Evolutionary conservation across 2,888 invertebrate species (phyloP), one percentile per base, ranked within the genome.

Genomic region (Apeira syringaria): DNA sequence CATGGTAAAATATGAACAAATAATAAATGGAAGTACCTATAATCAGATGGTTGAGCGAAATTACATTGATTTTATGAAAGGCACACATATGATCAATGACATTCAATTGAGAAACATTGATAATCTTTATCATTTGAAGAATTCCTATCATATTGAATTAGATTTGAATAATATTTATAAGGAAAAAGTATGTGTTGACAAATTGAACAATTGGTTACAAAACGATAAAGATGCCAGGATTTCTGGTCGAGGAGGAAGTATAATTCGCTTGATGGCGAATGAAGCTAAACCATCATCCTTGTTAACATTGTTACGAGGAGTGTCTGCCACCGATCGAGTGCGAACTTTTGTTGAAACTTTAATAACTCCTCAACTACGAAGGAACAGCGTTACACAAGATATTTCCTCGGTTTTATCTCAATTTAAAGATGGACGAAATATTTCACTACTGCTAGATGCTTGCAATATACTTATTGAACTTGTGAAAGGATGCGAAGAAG

Each of bases 1-100:
- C 2, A 52, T 76, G 22, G 62, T 69, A 11, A 88, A 89, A 68
- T 86, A 78, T 64, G 90, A 90, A 56, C 81, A 84, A 61, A 69
- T 87, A 26, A 70, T 88, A 39, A 74, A 58, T 39, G 62, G 74
- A 34, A 55, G 52, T 33, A 53, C 50, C 10, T 61, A 50, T 43
- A 65, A 74, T 56, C 55, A 64, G 9, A 53, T 50, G 9, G 54
- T 80, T 30, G 87, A 89, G 70, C 74, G 77, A 56, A 89, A 85
- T 56, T 90, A 86, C 47, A 68, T 89, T 28, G 90, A 90, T 60
- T 90, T 90, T 42, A 60, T 90, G 20, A 89, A 87, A 56, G 85
- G 86, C 4, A 79, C 81, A 8, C 58, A 70, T 33, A 57, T 73
- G 30, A 48, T 87, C 17, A 65, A 69, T 56, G 55, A 67, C 13